Base-by-base conservation (phyloP, 2,888 invertebrate genomes). In the Amaurobius ferox region DNA sequence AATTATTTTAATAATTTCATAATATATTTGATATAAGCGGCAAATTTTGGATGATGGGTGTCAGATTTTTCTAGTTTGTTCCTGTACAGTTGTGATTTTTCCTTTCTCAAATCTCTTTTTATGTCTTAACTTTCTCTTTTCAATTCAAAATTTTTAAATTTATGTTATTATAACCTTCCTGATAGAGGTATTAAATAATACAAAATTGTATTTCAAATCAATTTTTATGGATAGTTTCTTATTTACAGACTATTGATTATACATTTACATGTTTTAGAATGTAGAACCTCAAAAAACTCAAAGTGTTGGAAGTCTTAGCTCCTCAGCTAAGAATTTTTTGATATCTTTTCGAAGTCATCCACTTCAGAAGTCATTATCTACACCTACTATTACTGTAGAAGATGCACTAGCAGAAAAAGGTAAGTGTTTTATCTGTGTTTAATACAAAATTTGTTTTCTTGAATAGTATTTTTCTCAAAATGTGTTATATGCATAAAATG, bases 301-400 rank as follows among this genome's bases (percentile, higher is more conserved):
- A 55, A 86, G 86, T 79, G 77, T 72, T 70, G 86, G 86, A 61
- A 86, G 85, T 64, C 61, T 86, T 29, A 86, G 79, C 64, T 77
- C 74, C 23, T 66, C 86, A 39, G 86, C 86, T 1, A 74, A 79
- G 23, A 79, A 77, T 29, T 86, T 86, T 55, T 40, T 86, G 35
- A 77, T 70, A n/a, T 74, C 86, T 11, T 86, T 86, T 40, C 72
- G 73, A 23, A 86, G 30, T 32, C 73, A 79, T 26, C 86, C 88
- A 5, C 80, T 88, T 40, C 88, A 88, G 70, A 88, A 88, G 77
- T 88, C 88, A 16, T 68, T 88, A 70, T 88, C 88, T 29, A 88
- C 88, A n/a, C 88, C 88, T 19, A 79, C 88, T 30, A 88, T 88
- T 70, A 76, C 77, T 30, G 86, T 79, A 16, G 88, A 88, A 48